phyloP scores from a whole-genome alignment of 2,797 vertebrate genomes.

The Enteromius unitaeniatus region DNA sequence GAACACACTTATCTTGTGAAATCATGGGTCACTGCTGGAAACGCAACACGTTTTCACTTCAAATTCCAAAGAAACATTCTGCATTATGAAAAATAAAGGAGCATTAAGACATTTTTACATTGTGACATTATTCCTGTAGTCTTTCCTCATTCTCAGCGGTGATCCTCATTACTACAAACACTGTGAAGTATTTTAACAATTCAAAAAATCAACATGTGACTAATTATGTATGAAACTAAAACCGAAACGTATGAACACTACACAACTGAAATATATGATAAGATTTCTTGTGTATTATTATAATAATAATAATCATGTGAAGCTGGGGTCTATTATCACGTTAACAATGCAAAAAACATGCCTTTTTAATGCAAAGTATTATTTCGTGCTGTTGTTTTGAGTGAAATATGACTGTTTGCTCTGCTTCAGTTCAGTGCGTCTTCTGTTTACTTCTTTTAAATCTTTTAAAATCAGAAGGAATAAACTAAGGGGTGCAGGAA shows the following conservation, averaged over 20 bases:
- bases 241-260: not conserved
- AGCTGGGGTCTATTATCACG: not conserved
- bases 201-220: not conserved
- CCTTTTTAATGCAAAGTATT: not conserved
- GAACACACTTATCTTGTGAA: not conserved
- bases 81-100: no score
- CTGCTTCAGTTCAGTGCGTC: not conserved
- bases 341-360: not conserved
- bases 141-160: not conserved
- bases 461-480: not conserved
- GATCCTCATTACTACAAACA: not conserved
- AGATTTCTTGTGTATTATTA: not conserved
- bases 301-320: not conserved
- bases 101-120: not conserved
- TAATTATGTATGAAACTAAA: not conserved
- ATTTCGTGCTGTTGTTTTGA: not conserved
- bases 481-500: not conserved
- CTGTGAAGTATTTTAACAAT: not conserved
- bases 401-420: not conserved
- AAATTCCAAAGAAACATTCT: not conserved
- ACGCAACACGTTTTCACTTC: not conserved
- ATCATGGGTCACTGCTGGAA: not conserved
- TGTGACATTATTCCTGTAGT: not conserved
- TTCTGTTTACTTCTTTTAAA: not conserved
- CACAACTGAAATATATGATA: not conserved